Evolutionary conservation across 2,888 invertebrate species (phyloP).

Genomic region (Metellina segmentata): DNA sequence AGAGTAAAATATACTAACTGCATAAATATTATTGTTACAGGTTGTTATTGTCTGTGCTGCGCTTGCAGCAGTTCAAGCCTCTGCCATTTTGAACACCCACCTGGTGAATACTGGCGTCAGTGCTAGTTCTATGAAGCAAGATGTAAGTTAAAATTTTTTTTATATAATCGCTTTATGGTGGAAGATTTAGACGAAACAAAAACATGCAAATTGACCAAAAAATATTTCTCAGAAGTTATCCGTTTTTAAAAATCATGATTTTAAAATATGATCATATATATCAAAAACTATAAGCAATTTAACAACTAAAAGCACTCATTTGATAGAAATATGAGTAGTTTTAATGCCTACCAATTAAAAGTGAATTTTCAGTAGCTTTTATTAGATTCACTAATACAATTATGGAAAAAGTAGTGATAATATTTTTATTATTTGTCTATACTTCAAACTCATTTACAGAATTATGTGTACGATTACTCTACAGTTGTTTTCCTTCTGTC

Average conservation of each 20-base stretch:
- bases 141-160: conserved; percentile 17
- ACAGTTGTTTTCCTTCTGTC: too few relatives aligned
- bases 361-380: too few relatives aligned
- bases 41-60: conserved; percentile 43
- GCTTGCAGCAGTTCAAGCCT: conserved; percentile 31
- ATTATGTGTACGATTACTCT: too few relatives aligned
- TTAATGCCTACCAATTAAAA: too few relatives aligned
- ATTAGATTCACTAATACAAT: too few relatives aligned
- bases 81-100: conserved; percentile 21
- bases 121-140: conserved; percentile 23
- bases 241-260: background rate
- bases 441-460: too few relatives aligned
- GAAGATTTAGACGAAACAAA: background rate
- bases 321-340: background rate
- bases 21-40: background rate
- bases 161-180: background rate
- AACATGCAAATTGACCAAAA: background rate
- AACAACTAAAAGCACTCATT: background rate
- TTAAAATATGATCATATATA: background rate
- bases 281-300: background rate
- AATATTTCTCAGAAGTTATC: background rate
- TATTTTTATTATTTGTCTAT: too few relatives aligned
- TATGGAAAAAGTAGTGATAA: too few relatives aligned
- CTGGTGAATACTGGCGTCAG: conserved; percentile 35
- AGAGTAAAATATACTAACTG: too few relatives aligned